A percentile compares a stretch with the other conserved stretches of the same genome.
phyloP scores from a whole-genome alignment of 2,797 vertebrate species.

The Sebastiscus albofasciatus region DNA sequence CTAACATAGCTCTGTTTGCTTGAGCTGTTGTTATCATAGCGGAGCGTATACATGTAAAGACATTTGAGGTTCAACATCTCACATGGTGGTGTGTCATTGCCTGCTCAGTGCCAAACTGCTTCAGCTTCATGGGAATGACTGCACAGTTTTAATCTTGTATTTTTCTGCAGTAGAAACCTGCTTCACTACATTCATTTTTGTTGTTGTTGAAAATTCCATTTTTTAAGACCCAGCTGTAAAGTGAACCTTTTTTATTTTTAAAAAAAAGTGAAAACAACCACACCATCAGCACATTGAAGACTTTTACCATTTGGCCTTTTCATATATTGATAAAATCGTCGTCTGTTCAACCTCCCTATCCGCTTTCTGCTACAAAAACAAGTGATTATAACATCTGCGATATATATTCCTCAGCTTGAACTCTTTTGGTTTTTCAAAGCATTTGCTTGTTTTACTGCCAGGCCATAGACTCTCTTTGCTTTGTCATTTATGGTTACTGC shows the following conservation, averaged over 20 bases:
- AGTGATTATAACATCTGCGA: slow-evolving; percentile 49
- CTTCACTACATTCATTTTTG: slow-evolving; percentile 20
- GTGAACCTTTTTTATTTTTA: slow-evolving; percentile 29
- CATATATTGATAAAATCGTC: slow-evolving; percentile 31
- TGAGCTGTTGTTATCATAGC: slow-evolving; percentile 52
- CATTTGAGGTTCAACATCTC: slow-evolving; percentile 59
- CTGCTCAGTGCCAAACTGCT: slow-evolving; percentile 78
- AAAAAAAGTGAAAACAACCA: slow-evolving; percentile 16
- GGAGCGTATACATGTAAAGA: slow-evolving; percentile 60
- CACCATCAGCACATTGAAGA: slow-evolving; percentile 27
- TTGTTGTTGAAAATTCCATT: slow-evolving; percentile 17
- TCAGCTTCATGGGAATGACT: slow-evolving; percentile 59
- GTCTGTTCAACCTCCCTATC: slow-evolving; percentile 19
- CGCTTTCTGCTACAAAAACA: slow-evolving; percentile 43
- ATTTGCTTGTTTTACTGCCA: slow-evolving; percentile 68
- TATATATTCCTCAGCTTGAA: slow-evolving; percentile 61
- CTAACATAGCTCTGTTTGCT: slow-evolving; percentile 49
- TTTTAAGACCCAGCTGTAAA: slow-evolving; percentile 45
- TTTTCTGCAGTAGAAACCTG: slow-evolving; percentile 62
- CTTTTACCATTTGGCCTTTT: slow-evolving; percentile 64
- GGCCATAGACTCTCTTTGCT: slow-evolving; percentile 51
- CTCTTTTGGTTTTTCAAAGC: slow-evolving; percentile 56
- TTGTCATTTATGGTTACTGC: slow-evolving; percentile 68
- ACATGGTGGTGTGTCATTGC: slow-evolving; percentile 49
- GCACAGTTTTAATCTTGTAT: slow-evolving; percentile 49